phyloP scores from a whole-genome alignment of 1,140 invertebrate genomes.

The Phymorhynchus buccinoides region DNA sequence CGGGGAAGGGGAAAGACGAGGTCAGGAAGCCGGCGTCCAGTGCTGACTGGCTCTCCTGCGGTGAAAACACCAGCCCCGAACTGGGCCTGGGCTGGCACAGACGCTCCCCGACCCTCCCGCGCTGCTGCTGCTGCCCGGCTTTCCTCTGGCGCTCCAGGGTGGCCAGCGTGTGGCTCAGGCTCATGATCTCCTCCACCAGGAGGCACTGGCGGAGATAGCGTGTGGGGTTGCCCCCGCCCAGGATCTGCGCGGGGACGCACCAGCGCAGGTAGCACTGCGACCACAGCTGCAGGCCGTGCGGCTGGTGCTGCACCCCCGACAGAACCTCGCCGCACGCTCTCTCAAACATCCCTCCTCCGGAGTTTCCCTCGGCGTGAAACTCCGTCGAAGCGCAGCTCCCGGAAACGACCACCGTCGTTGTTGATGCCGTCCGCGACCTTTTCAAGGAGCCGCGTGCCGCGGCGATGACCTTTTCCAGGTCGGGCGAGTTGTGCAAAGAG shows the following conservation, averaged over 20 bases:
- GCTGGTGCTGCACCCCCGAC: constrained; percentile 50
- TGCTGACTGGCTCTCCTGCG: constrained; percentile 51
- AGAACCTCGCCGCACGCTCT: constrained; percentile 52
- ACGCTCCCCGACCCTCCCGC: constrained; percentile 6
- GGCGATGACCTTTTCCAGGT: constrained; percentile 40
- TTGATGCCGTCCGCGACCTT: too few species aligned
- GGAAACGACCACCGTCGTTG: too few species aligned
- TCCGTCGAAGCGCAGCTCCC: constrained; percentile 39
- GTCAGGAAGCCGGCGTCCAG: constrained; percentile 66
- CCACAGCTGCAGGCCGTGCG: constrained; percentile 83
- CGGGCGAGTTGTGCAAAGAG: constrained; percentile 49
- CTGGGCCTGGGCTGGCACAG: constrained; percentile 52
- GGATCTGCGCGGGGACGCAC: constrained; percentile 86
- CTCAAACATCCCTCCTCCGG: constrained; percentile 33
- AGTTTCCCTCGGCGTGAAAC: constrained; percentile 41
- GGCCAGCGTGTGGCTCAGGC: constrained; percentile 62
- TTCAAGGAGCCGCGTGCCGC: constrained; percentile 31
- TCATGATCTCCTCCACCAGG: constrained; percentile 71
- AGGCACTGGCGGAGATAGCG: constrained; percentile 76
- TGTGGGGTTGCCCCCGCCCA: constrained; percentile 82
- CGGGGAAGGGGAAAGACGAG: constrained; percentile 72
- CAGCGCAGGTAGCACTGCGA: constrained; percentile 90
- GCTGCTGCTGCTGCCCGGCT: background rate
- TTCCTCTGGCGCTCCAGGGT: constrained; percentile 43
- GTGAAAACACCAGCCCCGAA: constrained; percentile 70